A percentile compares a stretch with the other conserved stretches of the same genome.
Conservation (phyloP, 1,140 invertebrate genomes). For the Helicoverpa armigera region DNA sequence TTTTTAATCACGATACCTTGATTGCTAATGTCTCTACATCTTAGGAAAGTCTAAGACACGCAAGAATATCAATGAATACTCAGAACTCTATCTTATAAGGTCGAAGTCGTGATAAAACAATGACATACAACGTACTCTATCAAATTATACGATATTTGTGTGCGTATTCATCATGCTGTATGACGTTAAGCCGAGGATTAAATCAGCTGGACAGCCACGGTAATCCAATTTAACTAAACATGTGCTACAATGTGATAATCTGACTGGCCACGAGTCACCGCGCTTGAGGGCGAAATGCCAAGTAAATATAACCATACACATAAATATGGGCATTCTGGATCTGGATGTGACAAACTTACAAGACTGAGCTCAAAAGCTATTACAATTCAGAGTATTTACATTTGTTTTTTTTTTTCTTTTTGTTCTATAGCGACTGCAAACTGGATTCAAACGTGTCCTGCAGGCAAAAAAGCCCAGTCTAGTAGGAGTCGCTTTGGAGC, state of each 20-base stretch:
- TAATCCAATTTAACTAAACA: conserved; percentile 38
- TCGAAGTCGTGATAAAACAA: background rate
- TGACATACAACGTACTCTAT: background rate
- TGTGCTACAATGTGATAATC: conserved; percentile 32
- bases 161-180: conserved; percentile 1
- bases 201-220: conserved; percentile 18
- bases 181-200: conserved; percentile 20
- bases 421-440: background rate
- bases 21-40: conserved; percentile 38
- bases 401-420: too few species aligned
- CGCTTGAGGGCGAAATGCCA: conserved; percentile 5
- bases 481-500: background rate
- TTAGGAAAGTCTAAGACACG: conserved; percentile 20
- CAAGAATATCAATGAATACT: conserved; percentile 39
- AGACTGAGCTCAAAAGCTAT: too few species aligned
- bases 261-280: background rate
- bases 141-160: conserved; percentile 17
- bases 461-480: background rate
- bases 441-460: background rate
- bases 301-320: background rate
- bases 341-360: too few species aligned
- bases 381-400: too few species aligned
- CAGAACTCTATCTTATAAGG: conserved; percentile 9
- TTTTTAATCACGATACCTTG: conserved; percentile 40
- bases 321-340: too few species aligned